Evolutionary conservation across 2,113 vertebrate genomes (phyloP), one percentile per base, ranked within the genome.

Genomic region (Thryonomys swinderianus): DNA sequence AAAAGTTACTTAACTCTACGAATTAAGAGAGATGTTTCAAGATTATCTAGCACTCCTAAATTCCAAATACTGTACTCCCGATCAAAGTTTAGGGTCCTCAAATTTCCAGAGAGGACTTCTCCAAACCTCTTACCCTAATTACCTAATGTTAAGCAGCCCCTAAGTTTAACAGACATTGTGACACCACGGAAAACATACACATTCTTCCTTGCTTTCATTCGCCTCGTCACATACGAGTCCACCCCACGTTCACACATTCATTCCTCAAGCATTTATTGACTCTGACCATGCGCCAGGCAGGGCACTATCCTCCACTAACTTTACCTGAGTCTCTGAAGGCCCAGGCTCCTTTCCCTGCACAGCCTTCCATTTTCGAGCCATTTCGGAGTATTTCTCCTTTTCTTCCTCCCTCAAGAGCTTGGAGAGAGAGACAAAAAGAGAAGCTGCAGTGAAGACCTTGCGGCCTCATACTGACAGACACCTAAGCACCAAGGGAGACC

Each of bases 301-400:
- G n/a, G 0, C 5, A 55, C 78, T 9, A 51, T 45, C 62, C 42
- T 13, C n/a, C 40, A 34, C 42, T 16, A 4, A 25, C 7, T n/a
- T 97, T 95, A 98, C 98, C 98, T 98, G 93, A 42, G 96, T 90
- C 34, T 55, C 66, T 0, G 55, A 13, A 48, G 94, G 89, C 84
- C 78, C 82, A 5, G 40, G 0, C 2, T 21, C 1, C 27, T 93
- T 98, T 42, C 97, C 97, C 57, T 95, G 97, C 48, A 93, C 95
- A 1, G 86, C 95, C 34, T 95, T 98, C 97, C 96, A 98, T 5
- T 96, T 93, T 17, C 45, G 97, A 61, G 98, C 98, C 98, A 97
- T 98, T 90, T 98, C 98, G 16, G 62, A 5, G 9, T 98, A 99
- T 7, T n/a, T 16, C 11, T 95, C 93, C 94, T 97, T 99, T 69